Conservation (phyloP, 1,140 invertebrate species). For the Charaxes varanes region DNA sequence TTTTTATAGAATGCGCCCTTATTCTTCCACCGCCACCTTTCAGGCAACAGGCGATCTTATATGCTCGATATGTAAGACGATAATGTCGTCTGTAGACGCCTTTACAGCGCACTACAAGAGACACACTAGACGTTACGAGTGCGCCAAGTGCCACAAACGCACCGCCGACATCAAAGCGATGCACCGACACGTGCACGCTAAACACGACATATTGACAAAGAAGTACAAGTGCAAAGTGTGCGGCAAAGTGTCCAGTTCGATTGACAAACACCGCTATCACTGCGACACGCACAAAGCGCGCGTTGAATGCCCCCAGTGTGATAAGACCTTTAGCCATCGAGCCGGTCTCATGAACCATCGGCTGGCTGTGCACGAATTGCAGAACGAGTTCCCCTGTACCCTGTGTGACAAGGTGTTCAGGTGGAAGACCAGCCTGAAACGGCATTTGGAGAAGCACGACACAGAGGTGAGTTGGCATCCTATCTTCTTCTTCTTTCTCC, state of each 20-base stretch:
- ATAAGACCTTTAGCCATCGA: constrained; percentile 56
- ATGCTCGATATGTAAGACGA: constrained; percentile 45
- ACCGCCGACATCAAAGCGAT: constrained; percentile 41
- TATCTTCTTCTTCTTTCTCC: too few relatives aligned
- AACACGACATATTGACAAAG: constrained; percentile 32
- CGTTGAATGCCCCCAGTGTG: constrained; percentile 45
- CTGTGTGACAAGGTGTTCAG: constrained; percentile 50
- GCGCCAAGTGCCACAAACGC: constrained; percentile 38
- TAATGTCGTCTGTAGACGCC: constrained; percentile 36
- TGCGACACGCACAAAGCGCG: constrained; percentile 43
- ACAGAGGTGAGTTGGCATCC: constrained; percentile 28
- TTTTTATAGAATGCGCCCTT: too few relatives aligned
- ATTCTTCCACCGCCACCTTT: too few relatives aligned
- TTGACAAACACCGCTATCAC: constrained; percentile 51
- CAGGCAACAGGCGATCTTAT: constrained; percentile 42
- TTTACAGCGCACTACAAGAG: constrained; percentile 49
- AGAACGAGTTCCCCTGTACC: constrained; percentile 49
- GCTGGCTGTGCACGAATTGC: constrained; percentile 46
- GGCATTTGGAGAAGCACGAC: constrained; percentile 51
- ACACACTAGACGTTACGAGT: constrained; percentile 49
- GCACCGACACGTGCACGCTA: constrained; percentile 36
- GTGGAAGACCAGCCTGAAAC: constrained; percentile 55
- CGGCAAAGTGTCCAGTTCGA: constrained; percentile 44
- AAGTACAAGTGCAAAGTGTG: constrained; percentile 42
- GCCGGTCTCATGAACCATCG: constrained; percentile 58